These are phyloP conservation scores for Craterocephalus amniculus DNA, from an alignment of 2,797 vertebrate genomes.

Conservation along the genomic window DNA sequence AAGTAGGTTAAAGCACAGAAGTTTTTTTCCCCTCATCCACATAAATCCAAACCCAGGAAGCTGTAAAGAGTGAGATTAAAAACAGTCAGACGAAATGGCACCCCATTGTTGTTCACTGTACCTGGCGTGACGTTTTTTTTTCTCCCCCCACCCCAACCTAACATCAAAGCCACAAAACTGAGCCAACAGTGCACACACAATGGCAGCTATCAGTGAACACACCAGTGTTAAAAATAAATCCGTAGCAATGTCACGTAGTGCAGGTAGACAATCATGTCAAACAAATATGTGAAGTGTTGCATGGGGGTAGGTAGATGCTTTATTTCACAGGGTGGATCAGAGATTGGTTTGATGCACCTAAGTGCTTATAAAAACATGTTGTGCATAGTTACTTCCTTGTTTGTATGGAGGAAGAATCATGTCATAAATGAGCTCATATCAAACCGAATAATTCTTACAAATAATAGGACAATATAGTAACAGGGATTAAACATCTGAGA, in stretches of 20 bases:
- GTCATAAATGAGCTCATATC: constrained; percentile 1
- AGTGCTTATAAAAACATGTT: constrained; percentile 49
- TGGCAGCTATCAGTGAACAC: constrained; percentile 30
- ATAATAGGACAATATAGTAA: background rate
- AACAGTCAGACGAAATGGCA: constrained; percentile 76
- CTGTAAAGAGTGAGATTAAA: constrained; percentile 58
- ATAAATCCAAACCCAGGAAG: constrained; percentile 66
- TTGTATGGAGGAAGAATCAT: constrained; percentile 17
- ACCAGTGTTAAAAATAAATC: constrained; percentile 59
- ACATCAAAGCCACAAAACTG: constrained; percentile 43
- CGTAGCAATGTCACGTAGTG: constrained; percentile 48
- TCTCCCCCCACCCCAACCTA: constrained; percentile 18
- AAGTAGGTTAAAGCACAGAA: background rate
- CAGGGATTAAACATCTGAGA: background rate
- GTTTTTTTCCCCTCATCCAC: constrained; percentile 1
- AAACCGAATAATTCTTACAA: background rate
- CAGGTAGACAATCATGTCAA: constrained; percentile 45
- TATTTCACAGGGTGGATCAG: constrained; percentile 41
- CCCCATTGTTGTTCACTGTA: constrained; percentile 64
- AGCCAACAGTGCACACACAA: constrained; percentile 70
- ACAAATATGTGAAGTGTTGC: constrained; percentile 30
- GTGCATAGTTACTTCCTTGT: constrained; percentile 21
- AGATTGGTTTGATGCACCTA: constrained; percentile 36
- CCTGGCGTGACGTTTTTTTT: constrained; percentile 52
- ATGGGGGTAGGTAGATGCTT: constrained; percentile 16